Conservation (phyloP, 2,888 invertebrate species). For the Zelleria hepariella region DNA sequence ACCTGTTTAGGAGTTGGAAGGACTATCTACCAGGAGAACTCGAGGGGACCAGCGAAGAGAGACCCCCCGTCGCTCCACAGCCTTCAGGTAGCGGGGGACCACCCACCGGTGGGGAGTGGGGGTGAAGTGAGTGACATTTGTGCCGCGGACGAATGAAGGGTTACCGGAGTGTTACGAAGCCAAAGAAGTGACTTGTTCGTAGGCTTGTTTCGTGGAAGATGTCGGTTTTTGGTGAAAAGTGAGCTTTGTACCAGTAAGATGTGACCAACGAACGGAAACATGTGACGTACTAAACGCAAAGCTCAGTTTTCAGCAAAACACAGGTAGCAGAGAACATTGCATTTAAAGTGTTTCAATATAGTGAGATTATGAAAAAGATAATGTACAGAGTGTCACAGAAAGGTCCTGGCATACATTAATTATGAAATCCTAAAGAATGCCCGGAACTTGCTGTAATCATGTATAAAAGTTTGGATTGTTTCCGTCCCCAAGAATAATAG, state of each 20-base stretch:
- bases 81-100: slow-evolving; percentile 9
- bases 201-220: background rate
- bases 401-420: no score
- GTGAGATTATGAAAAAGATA: slow-evolving; percentile 29
- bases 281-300: no score
- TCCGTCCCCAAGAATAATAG: background rate
- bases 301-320: background rate
- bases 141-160: no score
- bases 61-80: slow-evolving; percentile 13
- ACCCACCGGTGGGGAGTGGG: slow-evolving; percentile 32
- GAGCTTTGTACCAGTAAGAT: background rate
- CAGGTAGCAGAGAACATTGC: slow-evolving; percentile 36
- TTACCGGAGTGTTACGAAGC: slow-evolving; percentile 7
- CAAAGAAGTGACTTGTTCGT: slow-evolving; percentile 13
- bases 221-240: background rate
- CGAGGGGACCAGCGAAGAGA: slow-evolving; percentile 32
- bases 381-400: slow-evolving; percentile 20
- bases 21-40: slow-evolving; percentile 89
- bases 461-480: background rate
- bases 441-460: no score
- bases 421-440: no score
- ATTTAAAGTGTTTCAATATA: slow-evolving; percentile 39
- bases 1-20: slow-evolving; percentile 93
- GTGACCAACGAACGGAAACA: no score
- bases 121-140: slow-evolving; percentile 26